phyloP scores from a whole-genome alignment of 2,888 invertebrate genomes.

The Ochropleura leucogaster region DNA sequence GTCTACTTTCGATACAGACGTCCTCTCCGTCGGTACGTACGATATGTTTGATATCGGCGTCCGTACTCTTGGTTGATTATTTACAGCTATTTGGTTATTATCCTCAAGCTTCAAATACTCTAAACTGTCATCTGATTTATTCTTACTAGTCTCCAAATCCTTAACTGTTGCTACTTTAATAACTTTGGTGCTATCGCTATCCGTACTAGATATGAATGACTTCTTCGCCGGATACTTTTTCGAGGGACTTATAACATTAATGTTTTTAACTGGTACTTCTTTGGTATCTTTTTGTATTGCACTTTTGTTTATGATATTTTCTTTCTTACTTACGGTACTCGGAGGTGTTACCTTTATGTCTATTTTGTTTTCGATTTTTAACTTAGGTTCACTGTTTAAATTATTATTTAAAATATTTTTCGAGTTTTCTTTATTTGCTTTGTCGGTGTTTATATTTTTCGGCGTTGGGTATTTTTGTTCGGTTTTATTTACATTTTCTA shows the following conservation, averaged over 20 bases:
- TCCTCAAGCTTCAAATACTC: constrained; percentile 86
- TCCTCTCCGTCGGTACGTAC: constrained; percentile 84
- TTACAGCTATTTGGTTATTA: constrained; percentile 87
- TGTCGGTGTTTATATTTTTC: constrained; percentile 80
- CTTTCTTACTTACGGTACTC: constrained; percentile 78
- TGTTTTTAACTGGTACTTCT: constrained; percentile 85
- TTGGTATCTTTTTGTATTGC: constrained; percentile 88
- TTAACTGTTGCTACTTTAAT: constrained; percentile 88
- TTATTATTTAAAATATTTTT: constrained; percentile 73
- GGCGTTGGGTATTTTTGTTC: constrained; percentile 78
- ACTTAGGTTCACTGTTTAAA: constrained; percentile 63
- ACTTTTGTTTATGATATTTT: constrained; percentile 80
- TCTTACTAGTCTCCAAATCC: constrained; percentile 86
- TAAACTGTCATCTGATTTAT: constrained; percentile 85
- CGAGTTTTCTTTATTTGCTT: constrained; percentile 73
- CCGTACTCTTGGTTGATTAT: constrained; percentile 87
- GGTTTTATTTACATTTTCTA: constrained; percentile 72
- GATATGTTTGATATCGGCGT: constrained; percentile 88
- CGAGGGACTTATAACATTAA: constrained; percentile 86
- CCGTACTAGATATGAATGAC: constrained; percentile 83
- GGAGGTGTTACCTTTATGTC: constrained; percentile 74
- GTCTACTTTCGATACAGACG: constrained; percentile 72
- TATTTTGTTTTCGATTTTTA: constrained; percentile 71
- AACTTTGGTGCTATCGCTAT: constrained; percentile 82
- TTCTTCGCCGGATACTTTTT: constrained; percentile 88